Evolutionary conservation across 2,797 vertebrate species (phyloP).

Genomic region (Coccyzus lansbergi): DNA sequence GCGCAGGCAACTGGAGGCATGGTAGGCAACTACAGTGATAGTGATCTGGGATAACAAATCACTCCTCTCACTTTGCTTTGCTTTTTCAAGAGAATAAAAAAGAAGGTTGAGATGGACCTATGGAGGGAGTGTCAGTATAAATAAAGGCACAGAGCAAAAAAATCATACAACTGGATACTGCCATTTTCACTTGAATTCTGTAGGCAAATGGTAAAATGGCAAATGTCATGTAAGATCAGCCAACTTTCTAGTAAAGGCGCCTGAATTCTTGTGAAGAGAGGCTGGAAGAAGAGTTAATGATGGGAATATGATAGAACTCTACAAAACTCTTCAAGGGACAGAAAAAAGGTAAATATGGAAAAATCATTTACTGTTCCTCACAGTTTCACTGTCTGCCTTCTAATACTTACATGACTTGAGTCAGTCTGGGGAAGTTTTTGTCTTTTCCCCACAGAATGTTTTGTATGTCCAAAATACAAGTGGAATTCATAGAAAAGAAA

Average conservation of each 20-base stretch:
- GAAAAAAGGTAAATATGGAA: not conserved
- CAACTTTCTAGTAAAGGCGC: not conserved
- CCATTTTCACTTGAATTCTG: not conserved
- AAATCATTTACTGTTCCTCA: not conserved
- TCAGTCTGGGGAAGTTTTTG: not conserved
- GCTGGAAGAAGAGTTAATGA: not conserved
- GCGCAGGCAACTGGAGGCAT: not conserved
- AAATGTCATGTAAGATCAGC: not conserved
- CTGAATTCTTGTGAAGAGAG: not conserved
- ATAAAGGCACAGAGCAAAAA: not conserved
- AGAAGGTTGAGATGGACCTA: not conserved
- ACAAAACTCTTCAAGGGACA: not conserved
- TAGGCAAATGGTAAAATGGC: not conserved
- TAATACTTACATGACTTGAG: not conserved
- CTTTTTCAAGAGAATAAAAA: not conserved
- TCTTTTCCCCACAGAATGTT: not conserved
- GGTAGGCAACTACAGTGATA: not conserved
- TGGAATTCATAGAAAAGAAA: not conserved
- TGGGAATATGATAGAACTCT: not conserved
- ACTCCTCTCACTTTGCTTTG: not conserved
- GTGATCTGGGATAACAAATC: not conserved
- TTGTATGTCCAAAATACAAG: not conserved
- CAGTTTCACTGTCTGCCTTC: not conserved
- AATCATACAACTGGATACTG: not conserved
- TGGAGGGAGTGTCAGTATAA: not conserved